phyloP scores from a whole-genome alignment of 1,140 invertebrate species.

The Pseudomyrmex pallidus region DNA sequence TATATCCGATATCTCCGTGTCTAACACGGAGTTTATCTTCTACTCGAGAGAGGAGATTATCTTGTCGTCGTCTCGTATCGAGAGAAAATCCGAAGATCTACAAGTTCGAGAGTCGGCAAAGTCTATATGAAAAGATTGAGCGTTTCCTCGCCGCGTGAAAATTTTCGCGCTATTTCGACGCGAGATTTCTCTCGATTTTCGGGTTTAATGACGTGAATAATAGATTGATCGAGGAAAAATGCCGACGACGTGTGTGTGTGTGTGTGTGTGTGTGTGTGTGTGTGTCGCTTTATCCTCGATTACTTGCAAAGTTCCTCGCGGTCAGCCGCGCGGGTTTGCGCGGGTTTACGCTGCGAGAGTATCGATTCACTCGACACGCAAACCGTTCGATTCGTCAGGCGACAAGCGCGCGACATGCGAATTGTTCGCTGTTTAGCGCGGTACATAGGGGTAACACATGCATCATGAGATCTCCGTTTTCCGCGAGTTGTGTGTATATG shows the following conservation, averaged over 20 bases:
- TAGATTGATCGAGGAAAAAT: background rate
- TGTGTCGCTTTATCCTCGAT: background rate
- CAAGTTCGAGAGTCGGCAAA: constrained; percentile 3
- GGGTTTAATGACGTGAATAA: background rate
- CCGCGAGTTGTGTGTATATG: background rate
- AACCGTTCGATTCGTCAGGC: background rate
- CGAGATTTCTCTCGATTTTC: background rate
- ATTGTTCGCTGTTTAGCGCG: constrained; percentile 8
- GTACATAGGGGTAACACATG: too few species aligned
- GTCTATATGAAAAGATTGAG: background rate
- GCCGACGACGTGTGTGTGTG: too few species aligned
- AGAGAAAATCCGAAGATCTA: background rate
- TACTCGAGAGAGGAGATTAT: constrained; percentile 22
- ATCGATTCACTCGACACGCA: background rate
- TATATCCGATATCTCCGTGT: background rate
- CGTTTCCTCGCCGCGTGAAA: background rate
- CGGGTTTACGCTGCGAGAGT: background rate
- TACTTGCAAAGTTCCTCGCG: background rate
- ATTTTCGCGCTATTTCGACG: background rate
- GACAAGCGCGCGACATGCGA: constrained; percentile 5
- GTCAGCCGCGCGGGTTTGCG: background rate
- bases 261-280: background rate
- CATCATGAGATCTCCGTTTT: background rate
- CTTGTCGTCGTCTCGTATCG: constrained; percentile 5
- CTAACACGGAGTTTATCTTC: constrained; percentile 23